phyloP scores from a whole-genome alignment of 2,797 vertebrate genomes.

The Pteropus rufus region DNA sequence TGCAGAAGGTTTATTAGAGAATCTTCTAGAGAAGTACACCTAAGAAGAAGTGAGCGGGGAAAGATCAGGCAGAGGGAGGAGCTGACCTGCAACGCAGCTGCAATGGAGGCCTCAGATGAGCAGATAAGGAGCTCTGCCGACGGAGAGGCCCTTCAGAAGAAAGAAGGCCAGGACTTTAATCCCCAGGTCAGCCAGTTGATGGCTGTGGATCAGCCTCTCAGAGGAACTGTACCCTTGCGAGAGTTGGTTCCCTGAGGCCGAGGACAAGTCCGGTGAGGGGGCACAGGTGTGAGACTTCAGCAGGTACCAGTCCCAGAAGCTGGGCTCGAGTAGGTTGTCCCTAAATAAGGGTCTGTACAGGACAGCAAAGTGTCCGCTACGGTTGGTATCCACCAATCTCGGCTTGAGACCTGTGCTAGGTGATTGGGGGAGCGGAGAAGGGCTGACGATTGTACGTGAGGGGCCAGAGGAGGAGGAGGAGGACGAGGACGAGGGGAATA shows the following conservation, averaged over 20 bases:
- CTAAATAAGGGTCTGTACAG: not conserved
- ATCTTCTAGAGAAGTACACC: not conserved
- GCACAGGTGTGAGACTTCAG: not conserved
- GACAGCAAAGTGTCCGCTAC: not conserved
- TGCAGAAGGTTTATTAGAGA: not conserved
- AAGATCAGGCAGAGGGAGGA: not conserved
- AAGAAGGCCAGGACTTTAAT: not conserved
- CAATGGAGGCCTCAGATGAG: not conserved
- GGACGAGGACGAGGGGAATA: not conserved
- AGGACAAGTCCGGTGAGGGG: not conserved
- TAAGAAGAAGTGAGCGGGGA: not conserved
- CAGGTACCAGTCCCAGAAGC: not conserved
- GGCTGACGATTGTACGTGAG: not conserved
- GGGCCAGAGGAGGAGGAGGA: not conserved
- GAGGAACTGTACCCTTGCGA: not conserved
- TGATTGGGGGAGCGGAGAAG: not conserved
- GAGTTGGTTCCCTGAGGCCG: not conserved
- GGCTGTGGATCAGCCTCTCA: not conserved
- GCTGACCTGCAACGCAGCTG: not conserved
- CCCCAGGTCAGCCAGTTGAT: not conserved
- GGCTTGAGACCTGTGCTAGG: not conserved
- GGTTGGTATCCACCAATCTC: not conserved
- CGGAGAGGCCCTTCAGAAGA: not conserved
- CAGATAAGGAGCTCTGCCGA: not conserved
- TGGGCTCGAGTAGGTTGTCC: not conserved